Conservation (phyloP, 2,888 invertebrate species). For the Ypsolopha scabrella region DNA sequence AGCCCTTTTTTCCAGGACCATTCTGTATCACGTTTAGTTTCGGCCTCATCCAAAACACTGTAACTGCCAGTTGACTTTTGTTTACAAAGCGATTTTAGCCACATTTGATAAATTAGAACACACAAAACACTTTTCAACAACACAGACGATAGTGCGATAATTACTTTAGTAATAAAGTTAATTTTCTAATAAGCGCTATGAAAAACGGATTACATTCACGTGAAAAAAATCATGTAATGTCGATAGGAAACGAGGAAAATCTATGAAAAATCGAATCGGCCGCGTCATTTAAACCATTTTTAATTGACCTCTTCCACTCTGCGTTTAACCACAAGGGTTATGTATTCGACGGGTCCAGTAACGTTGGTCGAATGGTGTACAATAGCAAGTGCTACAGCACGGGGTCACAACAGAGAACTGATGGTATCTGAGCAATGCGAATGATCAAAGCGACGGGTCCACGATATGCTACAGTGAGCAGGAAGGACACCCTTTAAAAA, state of each 20-base stretch:
- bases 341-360: too few species aligned
- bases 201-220: too few species aligned
- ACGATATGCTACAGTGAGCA: background rate
- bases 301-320: too few species aligned
- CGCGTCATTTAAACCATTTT: too few species aligned
- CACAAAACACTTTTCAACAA: background rate
- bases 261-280: too few species aligned
- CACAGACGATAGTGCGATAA: background rate
- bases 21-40: slow-evolving; percentile 16
- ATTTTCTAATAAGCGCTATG: too few species aligned
- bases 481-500: background rate
- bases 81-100: slow-evolving; percentile 29
- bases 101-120: slow-evolving; percentile 20
- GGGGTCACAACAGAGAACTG: background rate
- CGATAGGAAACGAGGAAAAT: too few species aligned
- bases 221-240: too few species aligned
- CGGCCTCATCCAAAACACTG: slow-evolving; percentile 20
- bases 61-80: slow-evolving; percentile 10
- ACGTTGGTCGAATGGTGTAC: background rate
- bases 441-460: background rate
- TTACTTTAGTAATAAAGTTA: background rate
- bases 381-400: background rate
- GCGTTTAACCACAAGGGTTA: too few species aligned
- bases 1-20: slow-evolving; percentile 22
- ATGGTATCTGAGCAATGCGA: background rate